A percentile compares a stretch with the other conserved stretches of the same genome.
phyloP scores from a whole-genome alignment of 2,888 invertebrate species.

The Nomada ferruginata region DNA sequence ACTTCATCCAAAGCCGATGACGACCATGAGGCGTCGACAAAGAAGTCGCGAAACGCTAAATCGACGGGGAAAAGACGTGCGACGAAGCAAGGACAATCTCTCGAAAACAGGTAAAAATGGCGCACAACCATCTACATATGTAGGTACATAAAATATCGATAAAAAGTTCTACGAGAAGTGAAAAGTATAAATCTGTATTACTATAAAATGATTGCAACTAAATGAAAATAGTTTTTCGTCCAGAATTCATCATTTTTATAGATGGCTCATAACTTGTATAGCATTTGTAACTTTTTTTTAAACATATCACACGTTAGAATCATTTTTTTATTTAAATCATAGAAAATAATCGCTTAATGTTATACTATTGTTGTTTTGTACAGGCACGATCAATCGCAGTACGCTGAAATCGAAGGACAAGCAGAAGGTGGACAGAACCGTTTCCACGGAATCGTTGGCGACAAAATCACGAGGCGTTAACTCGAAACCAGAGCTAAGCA shows the following conservation, averaged over 20 bases:
- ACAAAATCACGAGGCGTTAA: conserved; percentile 83
- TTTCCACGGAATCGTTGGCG: conserved; percentile 88
- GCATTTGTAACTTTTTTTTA: too few species aligned
- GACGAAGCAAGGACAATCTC: conserved; percentile 80
- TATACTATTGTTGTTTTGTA: conserved; percentile 31
- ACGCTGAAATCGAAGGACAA: conserved; percentile 83
- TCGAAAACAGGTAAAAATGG: conserved; percentile 77
- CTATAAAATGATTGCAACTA: too few species aligned
- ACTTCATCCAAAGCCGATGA: conserved; percentile 82
- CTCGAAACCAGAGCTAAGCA: conserved; percentile 85
- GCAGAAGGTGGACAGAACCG: conserved; percentile 81
- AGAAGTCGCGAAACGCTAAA: conserved; percentile 81
- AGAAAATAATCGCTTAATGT: background rate
- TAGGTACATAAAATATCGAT: background rate
- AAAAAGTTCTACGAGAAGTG: background rate
- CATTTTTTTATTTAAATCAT: too few species aligned
- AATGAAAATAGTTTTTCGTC: too few species aligned
- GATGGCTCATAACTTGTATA: too few species aligned
- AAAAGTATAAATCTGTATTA: background rate
- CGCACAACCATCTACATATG: background rate
- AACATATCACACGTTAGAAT: too few species aligned
- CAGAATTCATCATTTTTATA: too few species aligned
- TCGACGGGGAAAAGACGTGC: conserved; percentile 80
- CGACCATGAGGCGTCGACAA: conserved; percentile 83
- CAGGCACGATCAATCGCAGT: conserved; percentile 82